Evolutionary conservation across 2,888 invertebrate species (phyloP), one percentile per base, ranked within the genome.

Genomic region (Encarsia formosa): DNA sequence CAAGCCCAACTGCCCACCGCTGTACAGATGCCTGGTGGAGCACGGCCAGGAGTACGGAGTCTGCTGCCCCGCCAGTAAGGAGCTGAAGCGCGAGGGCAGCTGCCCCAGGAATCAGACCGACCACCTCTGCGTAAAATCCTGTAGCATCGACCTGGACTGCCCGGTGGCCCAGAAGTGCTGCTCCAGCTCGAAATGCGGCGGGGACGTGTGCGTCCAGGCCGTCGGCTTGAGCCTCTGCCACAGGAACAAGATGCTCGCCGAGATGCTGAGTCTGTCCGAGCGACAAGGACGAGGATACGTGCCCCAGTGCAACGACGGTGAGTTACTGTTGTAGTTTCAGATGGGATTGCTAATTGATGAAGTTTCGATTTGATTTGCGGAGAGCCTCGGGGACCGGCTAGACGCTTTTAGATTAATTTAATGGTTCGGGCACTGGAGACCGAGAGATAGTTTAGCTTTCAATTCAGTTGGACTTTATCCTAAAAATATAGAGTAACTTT

Each of bases 1-100:
- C 26, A 89, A 90, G 74, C 91, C 91, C 0, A 82, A 82, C 59
- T 92, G 91, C 65, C 91, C 91, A 1, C 87, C 88, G 0, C 77
- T 88, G 56, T 90, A 90, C 72, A 82, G 83, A 65, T 91, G 91
- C 68, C 77, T 87, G 52, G 88, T 91, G 8, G 87, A 90, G 65
- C 79, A 79, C 73, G 86, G 86, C 59, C 87, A 89, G 66, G 91
- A 91, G 67, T 91, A 91, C 65, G 91, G 91, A 0, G 90, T 91
- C 13, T 91, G 91, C 68, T 91, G 91, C 65, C 89, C 91, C 39
- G 86, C 86, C 4, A 86, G 85, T 1, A 67, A 88, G 53, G 83
- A 84, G 63, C 81, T 89, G 44, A 81, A 87, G 63, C 88, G 91
- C 69, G 84, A 88, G 0, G 91, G 91, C 2, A 79, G 82, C 2